Percentiles rank a stretch among this genome's conserved stretches.
phyloP scores from a whole-genome alignment of 2,888 invertebrate genomes.

The Lamproptera curius region DNA sequence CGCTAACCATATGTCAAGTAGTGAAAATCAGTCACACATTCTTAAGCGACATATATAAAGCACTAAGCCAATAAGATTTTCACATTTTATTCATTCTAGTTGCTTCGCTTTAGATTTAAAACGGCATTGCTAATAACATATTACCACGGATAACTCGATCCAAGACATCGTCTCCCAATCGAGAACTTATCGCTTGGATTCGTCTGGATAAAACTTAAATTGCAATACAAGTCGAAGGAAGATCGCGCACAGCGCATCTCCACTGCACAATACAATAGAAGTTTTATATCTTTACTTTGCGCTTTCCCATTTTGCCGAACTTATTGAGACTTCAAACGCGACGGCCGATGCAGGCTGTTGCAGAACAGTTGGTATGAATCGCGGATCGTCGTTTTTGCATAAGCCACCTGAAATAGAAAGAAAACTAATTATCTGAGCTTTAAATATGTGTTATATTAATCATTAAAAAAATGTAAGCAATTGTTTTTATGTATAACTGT shows the following conservation, averaged over 20 bases:
- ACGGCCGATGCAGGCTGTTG: not conserved
- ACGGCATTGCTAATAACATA: not conserved
- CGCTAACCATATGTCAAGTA: no score
- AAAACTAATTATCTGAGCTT: no score
- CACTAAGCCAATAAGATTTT: no score
- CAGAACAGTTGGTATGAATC: no score
- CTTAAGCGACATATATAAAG: no score
- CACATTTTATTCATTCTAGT: no score
- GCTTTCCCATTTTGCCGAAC: not conserved
- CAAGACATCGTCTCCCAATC: not conserved
- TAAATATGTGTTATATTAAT: no score
- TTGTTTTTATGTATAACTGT: no score
- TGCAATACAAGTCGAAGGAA: not conserved
- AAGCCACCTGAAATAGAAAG: no score
- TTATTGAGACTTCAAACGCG: not conserved
- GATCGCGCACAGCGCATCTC: not conserved
- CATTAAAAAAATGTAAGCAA: no score
- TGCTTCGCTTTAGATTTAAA: not conserved
- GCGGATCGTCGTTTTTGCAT: no score
- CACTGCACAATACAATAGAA: not conserved
- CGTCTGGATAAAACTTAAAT: constrained; percentile 3
- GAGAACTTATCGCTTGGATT: constrained; percentile 2
- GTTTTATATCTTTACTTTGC: not conserved
- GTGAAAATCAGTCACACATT: no score
- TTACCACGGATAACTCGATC: not conserved